These are phyloP conservation scores for Hemiprocne comata DNA, from an alignment of 2,113 vertebrate genomes.

Conservation along the genomic window DNA sequence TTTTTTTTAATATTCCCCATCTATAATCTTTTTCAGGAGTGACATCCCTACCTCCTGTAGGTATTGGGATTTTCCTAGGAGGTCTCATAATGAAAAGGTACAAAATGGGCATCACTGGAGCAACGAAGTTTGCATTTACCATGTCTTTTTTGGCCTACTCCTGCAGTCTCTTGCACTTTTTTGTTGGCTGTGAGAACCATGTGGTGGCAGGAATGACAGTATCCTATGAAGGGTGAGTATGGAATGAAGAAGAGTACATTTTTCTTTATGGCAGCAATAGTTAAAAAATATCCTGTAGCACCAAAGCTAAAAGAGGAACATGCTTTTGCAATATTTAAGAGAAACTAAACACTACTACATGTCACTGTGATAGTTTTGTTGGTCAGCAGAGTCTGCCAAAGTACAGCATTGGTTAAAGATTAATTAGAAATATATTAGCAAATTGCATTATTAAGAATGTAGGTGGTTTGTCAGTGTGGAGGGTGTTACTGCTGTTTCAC, in stretches of 20 bases:
- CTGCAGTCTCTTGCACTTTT: conserved; percentile 62
- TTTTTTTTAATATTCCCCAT: neutral
- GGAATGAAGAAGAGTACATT: conserved; percentile 27
- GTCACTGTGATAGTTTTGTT: neutral
- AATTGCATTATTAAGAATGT: neutral
- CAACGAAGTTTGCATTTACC: conserved; percentile 78
- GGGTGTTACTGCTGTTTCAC: neutral
- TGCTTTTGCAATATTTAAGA: neutral
- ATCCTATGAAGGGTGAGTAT: conserved; percentile 87
- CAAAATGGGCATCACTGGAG: conserved; percentile 80
- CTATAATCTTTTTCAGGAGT: conserved; percentile 75
- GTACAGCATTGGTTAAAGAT: neutral
- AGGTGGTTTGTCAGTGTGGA: neutral
- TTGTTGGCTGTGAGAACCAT: conserved; percentile 83
- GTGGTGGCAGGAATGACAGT: conserved; percentile 86
- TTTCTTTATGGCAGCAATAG: neutral
- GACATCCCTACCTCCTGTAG: conserved; percentile 77
- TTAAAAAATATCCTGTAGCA: neutral
- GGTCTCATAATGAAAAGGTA: conserved; percentile 89
- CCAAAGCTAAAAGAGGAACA: neutral
- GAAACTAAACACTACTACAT: neutral
- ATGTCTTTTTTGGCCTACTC: conserved; percentile 69
- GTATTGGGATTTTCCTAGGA: conserved; percentile 85
- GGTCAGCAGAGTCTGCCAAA: neutral
- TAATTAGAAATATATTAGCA: neutral